Evolutionary conservation across 2,113 vertebrate species (phyloP).

Genomic region (Saccopteryx bilineata): DNA sequence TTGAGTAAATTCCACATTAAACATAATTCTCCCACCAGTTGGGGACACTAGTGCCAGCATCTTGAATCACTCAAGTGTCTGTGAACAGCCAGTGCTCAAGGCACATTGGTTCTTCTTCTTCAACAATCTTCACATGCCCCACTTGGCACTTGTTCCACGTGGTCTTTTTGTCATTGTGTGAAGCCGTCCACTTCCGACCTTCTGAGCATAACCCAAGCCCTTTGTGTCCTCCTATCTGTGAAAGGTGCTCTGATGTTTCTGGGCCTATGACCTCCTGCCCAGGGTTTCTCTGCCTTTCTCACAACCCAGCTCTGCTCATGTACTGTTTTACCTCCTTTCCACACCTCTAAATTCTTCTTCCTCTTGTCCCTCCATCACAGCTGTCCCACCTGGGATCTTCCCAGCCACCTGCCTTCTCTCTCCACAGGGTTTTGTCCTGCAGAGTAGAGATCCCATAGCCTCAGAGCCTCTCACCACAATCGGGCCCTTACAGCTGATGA

Average conservation of each 20-base stretch:
- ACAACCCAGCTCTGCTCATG: background rate
- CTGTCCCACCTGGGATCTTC: background rate
- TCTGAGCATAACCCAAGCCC: background rate
- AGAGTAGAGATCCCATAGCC: background rate
- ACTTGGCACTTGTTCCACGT: background rate
- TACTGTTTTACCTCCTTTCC: background rate
- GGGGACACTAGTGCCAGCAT: background rate
- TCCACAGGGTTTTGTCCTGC: background rate
- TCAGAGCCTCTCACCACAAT: no score
- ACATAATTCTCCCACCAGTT: background rate
- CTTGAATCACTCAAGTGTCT: background rate
- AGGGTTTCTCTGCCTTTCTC: background rate
- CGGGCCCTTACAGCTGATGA: fast-evolving
- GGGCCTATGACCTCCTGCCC: background rate
- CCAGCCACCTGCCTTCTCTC: background rate
- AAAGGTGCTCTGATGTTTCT: background rate
- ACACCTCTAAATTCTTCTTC: no score
- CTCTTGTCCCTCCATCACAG: background rate
- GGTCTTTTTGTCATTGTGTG: background rate
- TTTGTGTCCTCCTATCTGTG: background rate
- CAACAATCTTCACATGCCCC: background rate
- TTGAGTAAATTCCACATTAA: background rate
- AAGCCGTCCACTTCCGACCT: background rate
- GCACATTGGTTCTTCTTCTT: background rate
- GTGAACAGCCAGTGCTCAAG: background rate